Evolutionary conservation across 2,113 vertebrate species (phyloP), one percentile per base, ranked within the genome.

Genomic region (Dolichotis patagonum): DNA sequence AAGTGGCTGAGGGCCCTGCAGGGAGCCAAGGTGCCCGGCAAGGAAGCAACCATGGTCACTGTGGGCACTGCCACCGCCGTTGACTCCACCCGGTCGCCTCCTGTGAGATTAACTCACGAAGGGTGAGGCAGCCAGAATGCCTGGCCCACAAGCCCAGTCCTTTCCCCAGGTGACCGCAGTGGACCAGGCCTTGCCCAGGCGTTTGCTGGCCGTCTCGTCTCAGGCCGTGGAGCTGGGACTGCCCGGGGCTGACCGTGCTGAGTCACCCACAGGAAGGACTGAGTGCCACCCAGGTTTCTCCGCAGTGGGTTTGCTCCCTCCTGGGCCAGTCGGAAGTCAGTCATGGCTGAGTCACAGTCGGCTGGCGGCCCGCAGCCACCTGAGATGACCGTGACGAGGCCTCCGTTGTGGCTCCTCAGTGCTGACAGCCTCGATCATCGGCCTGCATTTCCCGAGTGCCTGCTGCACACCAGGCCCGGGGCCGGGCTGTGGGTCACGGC

Each of bases 181-280:
- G 12, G 7, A 11, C 14, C 58, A 30, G 30, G 41, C n/a, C 82
- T 28, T 32, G 41, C 30, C 26, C 56, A 5, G 16, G 30, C 2
- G n/a, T 22, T 20, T 28, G 56, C 58, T 58, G 8, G 92, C 43
- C 0, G 14, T 56, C 58, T 75, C 14, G 2, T n/a, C 32, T 69
- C 7, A 16, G 73, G 41, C 73, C 13, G 24, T 1, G 24, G 24
- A 41, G 24, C 41, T 24, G 41, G 71, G 6, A 82, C 49, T 1
- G 28, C n/a, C n/a, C 67, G 10, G 89, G 85, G 38, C 8, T 9
- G 8, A 32, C 32, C 16, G 8, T 20, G 73, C 77, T 54, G 81
- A 96, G 90, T 95, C 88, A 94, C 75, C 7, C 65, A 17, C 3
- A 78, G 85, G 43, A 84, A 75, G 75, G 32, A 1, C 62, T 7